Percentiles rank a stretch among this genome's conserved stretches.
Conservation (phyloP, 2,113 vertebrate genomes). For the Mirza zaza region DNA sequence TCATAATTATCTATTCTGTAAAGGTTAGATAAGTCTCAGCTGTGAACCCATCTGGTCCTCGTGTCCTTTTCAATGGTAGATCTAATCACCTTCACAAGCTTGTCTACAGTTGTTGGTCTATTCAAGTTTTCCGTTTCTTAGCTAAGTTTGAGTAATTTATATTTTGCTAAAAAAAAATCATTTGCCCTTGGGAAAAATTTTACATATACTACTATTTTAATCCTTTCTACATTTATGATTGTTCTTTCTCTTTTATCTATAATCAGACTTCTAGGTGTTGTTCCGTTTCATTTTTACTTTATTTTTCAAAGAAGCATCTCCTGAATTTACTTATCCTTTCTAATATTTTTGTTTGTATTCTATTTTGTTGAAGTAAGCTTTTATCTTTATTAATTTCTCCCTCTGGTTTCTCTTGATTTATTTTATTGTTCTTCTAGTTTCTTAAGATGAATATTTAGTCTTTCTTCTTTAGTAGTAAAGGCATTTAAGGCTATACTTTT, state of each 20-base stretch:
- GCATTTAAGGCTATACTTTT: background rate
- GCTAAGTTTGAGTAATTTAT: conserved; percentile 7
- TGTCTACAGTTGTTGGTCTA: background rate
- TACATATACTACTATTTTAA: background rate
- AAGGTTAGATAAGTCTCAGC: conserved; percentile 62
- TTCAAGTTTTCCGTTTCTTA: conserved; percentile 22
- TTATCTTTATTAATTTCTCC: background rate
- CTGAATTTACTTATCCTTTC: background rate
- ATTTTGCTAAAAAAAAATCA: conserved; percentile 26
- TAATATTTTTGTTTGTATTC: background rate
- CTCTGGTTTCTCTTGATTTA: background rate
- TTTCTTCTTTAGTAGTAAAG: background rate
- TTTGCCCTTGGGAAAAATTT: conserved; percentile 9
- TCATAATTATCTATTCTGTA: conserved; percentile 34
- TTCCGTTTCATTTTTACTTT: background rate
- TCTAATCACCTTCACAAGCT: background rate
- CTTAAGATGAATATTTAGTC: background rate
- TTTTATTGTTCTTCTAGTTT: conserved; percentile 7
- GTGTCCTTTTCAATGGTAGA: background rate
- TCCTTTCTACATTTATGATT: background rate
- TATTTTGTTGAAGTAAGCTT: background rate
- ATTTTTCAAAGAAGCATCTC: background rate
- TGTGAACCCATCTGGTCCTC: conserved; percentile 47
- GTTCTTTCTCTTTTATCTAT: background rate
- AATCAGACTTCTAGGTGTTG: background rate